phyloP scores from a whole-genome alignment of 2,113 vertebrate genomes.

The Lophochroa leadbeateri region DNA sequence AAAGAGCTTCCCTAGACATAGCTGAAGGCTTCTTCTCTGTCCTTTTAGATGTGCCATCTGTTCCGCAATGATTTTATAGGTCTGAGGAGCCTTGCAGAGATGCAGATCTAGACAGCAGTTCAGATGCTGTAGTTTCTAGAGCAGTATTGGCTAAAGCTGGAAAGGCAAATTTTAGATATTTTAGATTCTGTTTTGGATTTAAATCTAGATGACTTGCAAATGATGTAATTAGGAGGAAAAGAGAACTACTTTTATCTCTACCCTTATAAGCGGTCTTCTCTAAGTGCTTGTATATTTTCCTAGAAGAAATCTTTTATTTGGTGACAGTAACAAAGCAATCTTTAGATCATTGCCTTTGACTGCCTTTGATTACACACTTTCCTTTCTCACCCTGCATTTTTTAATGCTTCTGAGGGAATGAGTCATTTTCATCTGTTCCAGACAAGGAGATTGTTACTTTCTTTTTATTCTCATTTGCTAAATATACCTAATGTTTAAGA shows the following conservation, averaged over 20 bases:
- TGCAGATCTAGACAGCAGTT: background rate
- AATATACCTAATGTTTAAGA: background rate
- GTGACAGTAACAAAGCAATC: background rate
- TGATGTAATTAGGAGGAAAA: background rate
- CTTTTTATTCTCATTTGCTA: background rate
- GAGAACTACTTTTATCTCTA: background rate
- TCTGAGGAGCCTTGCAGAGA: background rate
- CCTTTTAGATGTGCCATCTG: background rate
- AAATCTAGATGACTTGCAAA: background rate
- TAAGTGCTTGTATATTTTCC: background rate
- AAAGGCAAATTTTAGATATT: background rate
- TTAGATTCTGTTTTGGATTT: background rate
- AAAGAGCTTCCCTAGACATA: background rate
- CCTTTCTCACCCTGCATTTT: background rate
- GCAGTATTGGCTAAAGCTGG: background rate
- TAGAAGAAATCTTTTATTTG: background rate
- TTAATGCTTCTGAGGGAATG: background rate
- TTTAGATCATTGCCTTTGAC: background rate
- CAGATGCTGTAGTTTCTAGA: background rate
- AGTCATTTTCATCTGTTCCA: background rate
- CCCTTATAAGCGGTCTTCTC: background rate
- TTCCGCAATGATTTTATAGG: background rate
- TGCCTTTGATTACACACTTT: background rate
- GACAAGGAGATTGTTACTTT: background rate
- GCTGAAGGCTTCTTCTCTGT: background rate